phyloP scores from a whole-genome alignment of 2,888 invertebrate species.

The Oscheius sp. region DNA sequence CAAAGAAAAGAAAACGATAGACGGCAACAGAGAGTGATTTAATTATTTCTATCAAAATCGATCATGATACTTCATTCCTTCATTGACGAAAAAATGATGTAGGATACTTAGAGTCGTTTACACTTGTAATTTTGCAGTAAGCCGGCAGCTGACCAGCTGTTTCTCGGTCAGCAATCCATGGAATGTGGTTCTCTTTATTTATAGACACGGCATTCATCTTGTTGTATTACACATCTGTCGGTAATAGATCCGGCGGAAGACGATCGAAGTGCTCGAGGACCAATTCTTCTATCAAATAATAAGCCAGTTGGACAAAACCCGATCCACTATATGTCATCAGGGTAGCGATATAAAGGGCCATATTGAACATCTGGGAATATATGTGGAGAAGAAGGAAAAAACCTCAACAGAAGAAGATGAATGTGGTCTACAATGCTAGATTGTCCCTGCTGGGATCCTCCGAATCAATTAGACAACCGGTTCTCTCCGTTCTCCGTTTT shows the following conservation, averaged over 20 bases:
- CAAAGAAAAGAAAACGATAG: too few species aligned
- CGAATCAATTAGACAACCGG: background rate
- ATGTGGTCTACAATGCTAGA: too few species aligned
- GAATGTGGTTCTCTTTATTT: conserved; percentile 22
- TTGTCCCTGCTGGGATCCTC: too few species aligned
- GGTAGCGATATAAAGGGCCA: conserved; percentile 22
- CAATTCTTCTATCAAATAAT: conserved; percentile 52
- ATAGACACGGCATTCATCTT: conserved; percentile 9
- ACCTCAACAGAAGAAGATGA: too few species aligned
- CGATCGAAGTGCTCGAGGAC: conserved; percentile 54
- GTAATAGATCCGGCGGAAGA: conserved; percentile 18
- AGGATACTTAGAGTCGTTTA: too few species aligned
- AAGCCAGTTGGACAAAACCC: conserved; percentile 56
- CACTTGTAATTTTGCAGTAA: too few species aligned
- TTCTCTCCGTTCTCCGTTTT: background rate
- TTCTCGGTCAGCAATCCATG: background rate
- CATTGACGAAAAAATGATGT: too few species aligned
- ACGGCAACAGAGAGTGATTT: too few species aligned
- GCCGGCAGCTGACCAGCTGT: conserved; percentile 20
- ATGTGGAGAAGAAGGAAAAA: background rate
- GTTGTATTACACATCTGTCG: conserved; percentile 1
- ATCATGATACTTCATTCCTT: too few species aligned
- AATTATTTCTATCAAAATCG: too few species aligned
- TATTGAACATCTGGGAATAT: conserved; percentile 18
- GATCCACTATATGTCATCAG: conserved; percentile 53